A percentile compares a stretch with the other conserved stretches of the same genome.
Evolutionary conservation across 2,888 invertebrate species (phyloP).

Genomic region (Spodoptera exigua): DNA sequence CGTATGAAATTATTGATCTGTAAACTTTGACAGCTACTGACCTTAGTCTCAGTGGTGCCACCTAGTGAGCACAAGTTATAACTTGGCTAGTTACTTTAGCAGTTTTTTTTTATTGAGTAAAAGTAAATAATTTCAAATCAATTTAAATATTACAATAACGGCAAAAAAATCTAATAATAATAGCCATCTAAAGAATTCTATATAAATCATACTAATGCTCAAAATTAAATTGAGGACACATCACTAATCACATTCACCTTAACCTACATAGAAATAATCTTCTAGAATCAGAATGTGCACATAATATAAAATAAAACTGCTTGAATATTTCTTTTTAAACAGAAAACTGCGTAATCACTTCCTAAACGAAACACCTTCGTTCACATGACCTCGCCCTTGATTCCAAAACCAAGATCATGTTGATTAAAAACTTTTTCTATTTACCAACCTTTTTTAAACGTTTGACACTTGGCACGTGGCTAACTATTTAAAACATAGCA

Average conservation of each 20-base stretch:
- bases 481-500: conserved; percentile 18
- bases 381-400: conserved; percentile 16
- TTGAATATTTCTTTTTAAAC: background rate
- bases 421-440: conserved; percentile 2
- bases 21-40: no score
- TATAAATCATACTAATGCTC: no score
- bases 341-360: conserved; percentile 17
- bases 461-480: conserved; percentile 3
- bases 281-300: conserved; percentile 5
- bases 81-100: no score
- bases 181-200: no score
- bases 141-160: no score
- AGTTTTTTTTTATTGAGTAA: no score
- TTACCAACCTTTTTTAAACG: background rate
- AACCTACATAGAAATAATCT: conserved; percentile 9
- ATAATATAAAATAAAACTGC: conserved; percentile 2
- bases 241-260: conserved; percentile 6
- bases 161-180: no score
- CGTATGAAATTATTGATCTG: no score
- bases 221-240: conserved; percentile 4
- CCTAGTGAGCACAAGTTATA: no score
- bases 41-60: no score
- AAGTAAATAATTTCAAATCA: no score
- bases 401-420: conserved; percentile 8
- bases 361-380: conserved; percentile 20